Evolutionary conservation across 2,797 vertebrate genomes (phyloP).

Genomic region (Heteromormyrus szaboi): DNA sequence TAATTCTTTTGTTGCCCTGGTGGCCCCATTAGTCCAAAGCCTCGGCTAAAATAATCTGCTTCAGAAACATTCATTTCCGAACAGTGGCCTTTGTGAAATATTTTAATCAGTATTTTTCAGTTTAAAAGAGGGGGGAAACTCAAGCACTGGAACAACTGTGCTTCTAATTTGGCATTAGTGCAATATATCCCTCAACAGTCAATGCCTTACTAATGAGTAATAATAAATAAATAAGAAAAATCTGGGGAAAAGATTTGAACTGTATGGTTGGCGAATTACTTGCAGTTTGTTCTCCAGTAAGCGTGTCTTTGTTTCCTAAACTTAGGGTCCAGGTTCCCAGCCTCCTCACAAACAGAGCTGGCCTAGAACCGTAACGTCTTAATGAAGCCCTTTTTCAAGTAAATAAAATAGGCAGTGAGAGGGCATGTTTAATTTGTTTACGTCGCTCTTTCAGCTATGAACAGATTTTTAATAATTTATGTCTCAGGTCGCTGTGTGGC

Average conservation of each 20-base stretch:
- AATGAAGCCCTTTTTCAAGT: constrained; percentile 25
- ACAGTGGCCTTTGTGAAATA: neutral
- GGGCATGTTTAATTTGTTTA: constrained; percentile 28
- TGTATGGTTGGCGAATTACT: constrained; percentile 1
- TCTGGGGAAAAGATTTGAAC: constrained; percentile 18
- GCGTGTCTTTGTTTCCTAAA: neutral
- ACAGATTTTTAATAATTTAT: constrained; percentile 43
- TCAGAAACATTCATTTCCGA: neutral
- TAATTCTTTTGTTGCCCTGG: neutral
- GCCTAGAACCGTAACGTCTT: constrained; percentile 12
- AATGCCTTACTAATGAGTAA: constrained; percentile 23
- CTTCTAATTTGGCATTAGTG: neutral
- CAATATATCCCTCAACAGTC: neutral
- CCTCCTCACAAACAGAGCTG: neutral
- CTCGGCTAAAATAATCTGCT: neutral
- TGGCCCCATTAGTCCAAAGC: neutral
- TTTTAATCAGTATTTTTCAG: neutral
- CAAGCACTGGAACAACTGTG: neutral
- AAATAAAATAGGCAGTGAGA: constrained; percentile 24
- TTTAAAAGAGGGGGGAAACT: neutral
- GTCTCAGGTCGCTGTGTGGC: constrained; percentile 43
- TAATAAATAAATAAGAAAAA: constrained; percentile 18
- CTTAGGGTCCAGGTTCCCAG: neutral
- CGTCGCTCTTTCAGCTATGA: constrained; percentile 31
- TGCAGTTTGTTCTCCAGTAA: neutral